Evolutionary conservation across 2,113 vertebrate genomes (phyloP).

Genomic region (Burhinus oedicnemus): DNA sequence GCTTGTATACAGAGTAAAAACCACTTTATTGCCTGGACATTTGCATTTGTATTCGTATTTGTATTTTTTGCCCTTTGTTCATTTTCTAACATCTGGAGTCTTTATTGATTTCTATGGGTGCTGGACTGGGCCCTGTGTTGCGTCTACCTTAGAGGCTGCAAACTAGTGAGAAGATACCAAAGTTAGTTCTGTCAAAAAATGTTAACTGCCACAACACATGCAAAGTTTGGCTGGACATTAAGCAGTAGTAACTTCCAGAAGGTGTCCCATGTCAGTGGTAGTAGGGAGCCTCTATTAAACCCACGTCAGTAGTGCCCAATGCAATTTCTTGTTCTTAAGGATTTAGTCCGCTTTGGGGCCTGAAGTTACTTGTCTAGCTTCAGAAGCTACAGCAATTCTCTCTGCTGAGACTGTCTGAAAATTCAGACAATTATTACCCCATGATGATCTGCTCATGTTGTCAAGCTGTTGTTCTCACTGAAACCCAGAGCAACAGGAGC

Average conservation of each 20-base stretch:
- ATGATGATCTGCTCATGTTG: not conserved
- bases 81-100: not conserved
- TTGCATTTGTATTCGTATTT: no score
- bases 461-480: not conserved
- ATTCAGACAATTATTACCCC: not conserved
- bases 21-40: not conserved
- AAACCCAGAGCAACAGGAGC: not conserved
- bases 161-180: not conserved
- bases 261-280: not conserved
- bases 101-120: not conserved
- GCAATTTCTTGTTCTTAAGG: not conserved
- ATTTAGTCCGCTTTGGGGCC: not conserved
- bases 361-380: not conserved
- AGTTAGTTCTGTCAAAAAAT: not conserved
- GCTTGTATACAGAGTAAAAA: not conserved
- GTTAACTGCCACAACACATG: not conserved
- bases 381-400: not conserved
- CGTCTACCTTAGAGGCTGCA: not conserved
- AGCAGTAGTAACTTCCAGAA: not conserved
- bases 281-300: not conserved
- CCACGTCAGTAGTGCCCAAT: accelerated
- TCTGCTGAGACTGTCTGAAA: not conserved
- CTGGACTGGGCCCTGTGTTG: not conserved
- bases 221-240: not conserved
- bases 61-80: accelerated